A percentile compares a stretch with the other conserved stretches of the same genome.
Conservation (phyloP, 2,113 vertebrate species). For the Archocentrus centrarchus region DNA sequence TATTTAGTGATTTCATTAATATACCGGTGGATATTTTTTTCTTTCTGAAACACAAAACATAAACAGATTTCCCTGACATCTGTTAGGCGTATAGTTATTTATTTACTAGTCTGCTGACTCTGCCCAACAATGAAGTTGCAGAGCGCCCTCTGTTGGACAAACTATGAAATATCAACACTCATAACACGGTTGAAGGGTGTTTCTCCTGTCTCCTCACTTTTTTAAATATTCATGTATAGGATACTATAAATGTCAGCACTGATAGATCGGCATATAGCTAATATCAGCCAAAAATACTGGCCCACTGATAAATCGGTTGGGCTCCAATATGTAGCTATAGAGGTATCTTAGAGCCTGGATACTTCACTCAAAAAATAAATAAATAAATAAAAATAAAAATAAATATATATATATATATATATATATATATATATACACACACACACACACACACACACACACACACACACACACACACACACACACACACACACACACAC, state of each 20-base stretch:
- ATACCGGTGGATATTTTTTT: not conserved
- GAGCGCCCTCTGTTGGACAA: not conserved
- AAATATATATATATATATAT: too few species aligned
- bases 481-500: too few species aligned
- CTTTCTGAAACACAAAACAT: not conserved
- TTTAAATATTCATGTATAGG: not conserved
- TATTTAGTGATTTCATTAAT: not conserved
- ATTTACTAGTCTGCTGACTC: not conserved
- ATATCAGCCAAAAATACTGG: not conserved
- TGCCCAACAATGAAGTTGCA: too few species aligned
- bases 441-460: too few species aligned
- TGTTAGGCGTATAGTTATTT: not conserved
- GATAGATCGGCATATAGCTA: not conserved
- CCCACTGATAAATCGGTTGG: not conserved
- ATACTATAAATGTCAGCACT: not conserved
- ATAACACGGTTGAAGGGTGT: too few species aligned
- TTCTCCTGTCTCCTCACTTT: not conserved
- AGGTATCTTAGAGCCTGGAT: rapidly evolving
- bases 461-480: too few species aligned
- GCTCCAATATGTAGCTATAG: not conserved
- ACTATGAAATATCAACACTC: not conserved
- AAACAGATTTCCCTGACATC: not conserved
- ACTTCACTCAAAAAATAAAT: too few species aligned
- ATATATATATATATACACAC: too few species aligned
- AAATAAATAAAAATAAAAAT: too few species aligned